Evolutionary conservation across 2,113 vertebrate species (phyloP).

Genomic region (Oncorhynchus clarkii): DNA sequence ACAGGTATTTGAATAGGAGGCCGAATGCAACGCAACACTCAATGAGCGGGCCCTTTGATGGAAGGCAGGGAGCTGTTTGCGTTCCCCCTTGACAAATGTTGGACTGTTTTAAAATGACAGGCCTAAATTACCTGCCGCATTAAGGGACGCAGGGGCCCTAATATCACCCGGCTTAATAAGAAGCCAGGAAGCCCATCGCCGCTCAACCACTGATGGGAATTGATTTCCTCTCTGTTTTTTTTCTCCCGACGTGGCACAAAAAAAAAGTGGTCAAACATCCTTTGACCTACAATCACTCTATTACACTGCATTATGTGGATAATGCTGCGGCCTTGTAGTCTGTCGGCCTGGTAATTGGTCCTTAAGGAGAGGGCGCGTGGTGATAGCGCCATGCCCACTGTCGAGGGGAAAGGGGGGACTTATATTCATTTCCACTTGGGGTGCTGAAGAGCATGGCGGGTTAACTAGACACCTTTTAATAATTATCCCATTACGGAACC

Average conservation of each 20-base stretch:
- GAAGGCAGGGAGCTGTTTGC: slow-evolving; percentile 42
- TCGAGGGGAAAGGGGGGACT: slow-evolving; percentile 35
- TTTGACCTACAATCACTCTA: slow-evolving; percentile 60
- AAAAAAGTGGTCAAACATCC: slow-evolving; percentile 42
- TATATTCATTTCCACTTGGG: slow-evolving; percentile 64
- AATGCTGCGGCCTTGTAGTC: slow-evolving; percentile 48
- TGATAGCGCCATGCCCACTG: slow-evolving; percentile 26
- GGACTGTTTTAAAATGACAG: slow-evolving; percentile 69
- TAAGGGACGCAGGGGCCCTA: slow-evolving; percentile 36
- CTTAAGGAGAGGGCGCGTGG: slow-evolving; percentile 55
- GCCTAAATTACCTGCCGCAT: slow-evolving; percentile 60
- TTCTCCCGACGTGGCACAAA: slow-evolving; percentile 8
- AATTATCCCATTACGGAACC: slow-evolving; percentile 66
- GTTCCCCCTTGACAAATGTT: slow-evolving; percentile 59
- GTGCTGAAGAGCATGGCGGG: slow-evolving; percentile 58
- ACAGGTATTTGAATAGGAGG: slow-evolving; percentile 70
- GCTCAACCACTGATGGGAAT: slow-evolving; percentile 47
- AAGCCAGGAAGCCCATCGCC: slow-evolving; percentile 32
- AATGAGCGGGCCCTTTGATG: slow-evolving; percentile 56
- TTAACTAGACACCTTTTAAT: slow-evolving; percentile 71
- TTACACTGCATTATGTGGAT: slow-evolving; percentile 53
- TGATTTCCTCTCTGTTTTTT: slow-evolving; percentile 33
- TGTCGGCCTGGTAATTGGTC: slow-evolving; percentile 65
- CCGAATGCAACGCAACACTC: slow-evolving; percentile 56
- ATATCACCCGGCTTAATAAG: slow-evolving; percentile 42